Conservation (phyloP, 2,113 vertebrate species). For the Nothocercus nigrocapillus region DNA sequence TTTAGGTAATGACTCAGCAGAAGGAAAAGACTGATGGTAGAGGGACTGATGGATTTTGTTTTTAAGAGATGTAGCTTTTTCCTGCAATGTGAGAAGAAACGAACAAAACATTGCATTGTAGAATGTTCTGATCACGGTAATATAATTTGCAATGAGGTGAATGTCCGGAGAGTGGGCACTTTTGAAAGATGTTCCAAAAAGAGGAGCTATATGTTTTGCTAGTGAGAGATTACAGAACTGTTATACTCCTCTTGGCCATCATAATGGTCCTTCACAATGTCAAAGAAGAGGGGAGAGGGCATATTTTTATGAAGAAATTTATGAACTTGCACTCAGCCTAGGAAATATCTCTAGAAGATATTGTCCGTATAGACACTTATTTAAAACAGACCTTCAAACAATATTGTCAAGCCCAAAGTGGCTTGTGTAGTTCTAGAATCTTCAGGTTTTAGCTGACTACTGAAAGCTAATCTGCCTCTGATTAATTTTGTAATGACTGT, state of each 20-base stretch:
- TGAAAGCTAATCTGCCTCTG: background rate
- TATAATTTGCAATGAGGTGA: background rate
- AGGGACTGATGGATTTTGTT: background rate
- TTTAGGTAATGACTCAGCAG: constrained; percentile 51
- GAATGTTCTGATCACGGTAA: background rate
- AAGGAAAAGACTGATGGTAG: constrained; percentile 21
- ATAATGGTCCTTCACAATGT: background rate
- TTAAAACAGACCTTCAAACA: background rate
- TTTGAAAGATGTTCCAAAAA: background rate
- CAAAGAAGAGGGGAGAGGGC: background rate
- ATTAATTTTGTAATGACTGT: background rate
- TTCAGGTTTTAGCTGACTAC: background rate
- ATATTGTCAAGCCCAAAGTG: background rate
- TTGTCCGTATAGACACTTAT: background rate
- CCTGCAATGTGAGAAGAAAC: background rate
- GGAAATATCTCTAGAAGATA: background rate
- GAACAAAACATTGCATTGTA: background rate
- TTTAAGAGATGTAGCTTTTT: background rate
- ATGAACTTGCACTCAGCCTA: background rate
- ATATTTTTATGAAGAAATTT: background rate
- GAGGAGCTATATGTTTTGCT: background rate
- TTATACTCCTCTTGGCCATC: background rate
- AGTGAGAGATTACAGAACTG: background rate
- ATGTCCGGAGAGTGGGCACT: background rate
- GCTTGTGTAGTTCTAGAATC: background rate